phyloP scores from a whole-genome alignment of 2,797 vertebrate species.

The Chanos chanos region DNA sequence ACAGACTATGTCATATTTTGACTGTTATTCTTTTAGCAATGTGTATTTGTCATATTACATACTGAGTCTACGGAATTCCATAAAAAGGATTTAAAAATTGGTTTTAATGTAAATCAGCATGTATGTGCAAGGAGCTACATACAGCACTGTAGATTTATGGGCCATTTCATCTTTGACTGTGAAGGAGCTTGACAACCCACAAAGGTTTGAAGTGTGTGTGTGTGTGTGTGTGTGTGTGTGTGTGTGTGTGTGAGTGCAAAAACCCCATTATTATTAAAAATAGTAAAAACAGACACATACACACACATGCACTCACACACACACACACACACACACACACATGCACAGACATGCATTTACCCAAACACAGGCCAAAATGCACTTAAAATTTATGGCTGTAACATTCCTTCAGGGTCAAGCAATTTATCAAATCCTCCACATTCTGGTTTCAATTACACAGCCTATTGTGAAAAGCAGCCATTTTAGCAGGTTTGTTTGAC shows the following conservation, averaged over 20 bases:
- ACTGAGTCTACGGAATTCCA: constrained; percentile 26
- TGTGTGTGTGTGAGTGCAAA: constrained; percentile 57
- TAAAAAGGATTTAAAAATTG: constrained; percentile 30
- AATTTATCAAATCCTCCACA: constrained; percentile 98
- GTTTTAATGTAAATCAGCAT: constrained; percentile 50
- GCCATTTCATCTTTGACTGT: constrained; percentile 49
- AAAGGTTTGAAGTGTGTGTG: constrained; percentile 52
- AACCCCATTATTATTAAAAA: constrained; percentile 66
- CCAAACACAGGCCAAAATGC: constrained; percentile 67
- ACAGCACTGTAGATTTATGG: constrained; percentile 52
- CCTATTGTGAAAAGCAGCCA: constrained; percentile 91
- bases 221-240: neutral
- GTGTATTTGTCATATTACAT: no score
- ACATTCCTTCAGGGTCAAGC: constrained; percentile 97
- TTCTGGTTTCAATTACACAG: constrained; percentile 99
- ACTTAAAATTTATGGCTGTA: constrained; percentile 96
- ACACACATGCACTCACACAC: constrained; percentile 46
- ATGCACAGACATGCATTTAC: constrained; percentile 50
- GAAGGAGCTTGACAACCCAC: constrained; percentile 48
- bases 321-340: constrained; percentile 36
- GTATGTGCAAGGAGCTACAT: constrained; percentile 36
- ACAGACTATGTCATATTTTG: neutral
- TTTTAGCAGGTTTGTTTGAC: constrained; percentile 99
- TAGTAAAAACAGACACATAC: constrained; percentile 47
- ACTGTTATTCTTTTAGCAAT: neutral